Evolutionary conservation across 2,888 invertebrate species (phyloP).

Genomic region (Priocnemis perturbator): DNA sequence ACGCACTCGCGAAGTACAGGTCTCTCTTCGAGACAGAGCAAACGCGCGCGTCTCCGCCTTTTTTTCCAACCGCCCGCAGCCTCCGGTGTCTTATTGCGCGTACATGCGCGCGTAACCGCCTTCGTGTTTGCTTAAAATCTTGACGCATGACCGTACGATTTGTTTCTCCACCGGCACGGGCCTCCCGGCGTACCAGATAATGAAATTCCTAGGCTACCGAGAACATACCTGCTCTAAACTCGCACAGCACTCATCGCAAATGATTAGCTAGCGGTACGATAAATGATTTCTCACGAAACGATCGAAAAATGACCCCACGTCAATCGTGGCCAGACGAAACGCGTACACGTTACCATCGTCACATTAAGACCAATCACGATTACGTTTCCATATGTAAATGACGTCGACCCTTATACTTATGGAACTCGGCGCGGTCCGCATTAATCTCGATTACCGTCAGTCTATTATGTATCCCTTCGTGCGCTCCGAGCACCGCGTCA

Average conservation of each 20-base stretch:
- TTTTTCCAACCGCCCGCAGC: conserved; percentile 46
- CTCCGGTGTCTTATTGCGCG: conserved; percentile 36
- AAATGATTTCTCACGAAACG: too few species aligned
- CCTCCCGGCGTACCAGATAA: conserved; percentile 22
- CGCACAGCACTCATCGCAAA: too few species aligned
- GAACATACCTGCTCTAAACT: too few species aligned
- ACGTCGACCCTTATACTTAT: too few species aligned
- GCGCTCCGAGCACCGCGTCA: background rate
- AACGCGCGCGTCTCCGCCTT: conserved; percentile 40
- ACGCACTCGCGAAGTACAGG: conserved; percentile 50
- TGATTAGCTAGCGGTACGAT: too few species aligned
- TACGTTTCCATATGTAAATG: too few species aligned
- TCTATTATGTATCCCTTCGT: background rate
- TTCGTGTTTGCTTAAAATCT: conserved; percentile 69
- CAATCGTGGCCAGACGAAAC: too few species aligned
- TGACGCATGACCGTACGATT: conserved; percentile 58
- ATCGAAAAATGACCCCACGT: too few species aligned
- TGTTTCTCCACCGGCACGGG: conserved; percentile 52
- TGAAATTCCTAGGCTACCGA: background rate
- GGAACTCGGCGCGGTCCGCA: too few species aligned
- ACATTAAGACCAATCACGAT: too few species aligned
- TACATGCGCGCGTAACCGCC: conserved; percentile 33
- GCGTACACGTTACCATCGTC: too few species aligned
- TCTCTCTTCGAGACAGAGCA: conserved; percentile 55
- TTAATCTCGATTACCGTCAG: background rate